phyloP scores from a whole-genome alignment of 2,113 vertebrate genomes.

The Chaetorhynchus papuensis region DNA sequence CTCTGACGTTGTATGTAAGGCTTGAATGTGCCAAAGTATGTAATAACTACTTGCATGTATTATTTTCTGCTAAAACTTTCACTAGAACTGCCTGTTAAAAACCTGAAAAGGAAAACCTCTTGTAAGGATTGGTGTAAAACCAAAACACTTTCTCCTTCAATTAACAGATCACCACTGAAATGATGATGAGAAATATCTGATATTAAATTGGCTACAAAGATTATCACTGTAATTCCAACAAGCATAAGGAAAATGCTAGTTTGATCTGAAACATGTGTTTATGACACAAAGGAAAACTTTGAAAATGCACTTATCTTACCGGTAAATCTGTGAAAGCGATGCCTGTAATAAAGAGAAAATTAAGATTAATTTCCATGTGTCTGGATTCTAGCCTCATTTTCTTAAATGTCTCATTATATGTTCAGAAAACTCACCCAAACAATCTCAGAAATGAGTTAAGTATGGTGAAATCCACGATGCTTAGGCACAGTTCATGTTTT shows the following conservation, averaged over 20 bases:
- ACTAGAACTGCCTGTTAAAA: neutral
- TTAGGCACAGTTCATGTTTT: neutral
- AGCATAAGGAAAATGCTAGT: neutral
- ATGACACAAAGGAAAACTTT: neutral
- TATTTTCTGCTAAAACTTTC: neutral
- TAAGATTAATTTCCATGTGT: neutral
- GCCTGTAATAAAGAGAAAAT: constrained; percentile 70
- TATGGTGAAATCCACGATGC: neutral
- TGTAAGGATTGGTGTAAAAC: neutral
- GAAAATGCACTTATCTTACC: constrained; percentile 73
- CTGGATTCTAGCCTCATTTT: neutral
- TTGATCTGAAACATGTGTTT: neutral
- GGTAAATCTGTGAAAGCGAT: constrained; percentile 82
- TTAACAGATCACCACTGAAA: neutral
- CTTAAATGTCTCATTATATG: neutral
- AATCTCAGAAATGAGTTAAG: neutral
- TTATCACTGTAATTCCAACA: neutral
- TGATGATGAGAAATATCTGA: neutral
- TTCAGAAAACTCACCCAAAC: neutral
- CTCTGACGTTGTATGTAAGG: neutral
- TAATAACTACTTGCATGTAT: neutral
- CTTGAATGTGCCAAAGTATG: neutral
- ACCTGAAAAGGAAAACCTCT: neutral
- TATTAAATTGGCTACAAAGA: neutral
- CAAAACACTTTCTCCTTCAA: neutral